A percentile compares a stretch with the other conserved stretches of the same genome.
phyloP scores from a whole-genome alignment of 2,113 vertebrate genomes.

The Centropristis striata region DNA sequence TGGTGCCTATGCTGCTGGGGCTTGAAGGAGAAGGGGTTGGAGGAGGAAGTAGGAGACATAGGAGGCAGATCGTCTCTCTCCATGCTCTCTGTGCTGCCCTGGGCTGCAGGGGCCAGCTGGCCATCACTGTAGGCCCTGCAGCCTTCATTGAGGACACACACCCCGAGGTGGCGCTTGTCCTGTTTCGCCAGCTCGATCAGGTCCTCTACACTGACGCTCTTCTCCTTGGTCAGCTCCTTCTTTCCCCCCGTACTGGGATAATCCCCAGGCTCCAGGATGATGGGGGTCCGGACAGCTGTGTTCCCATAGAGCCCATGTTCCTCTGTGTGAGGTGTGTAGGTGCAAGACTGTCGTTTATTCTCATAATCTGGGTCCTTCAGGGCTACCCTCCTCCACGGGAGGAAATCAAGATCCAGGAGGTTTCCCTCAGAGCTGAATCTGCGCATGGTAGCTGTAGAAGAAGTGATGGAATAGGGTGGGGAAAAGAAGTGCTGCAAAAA shows the following conservation, averaged over 20 bases:
- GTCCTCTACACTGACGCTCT: conserved; percentile 79
- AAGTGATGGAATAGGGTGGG: not conserved
- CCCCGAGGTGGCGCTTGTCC: conserved; percentile 57
- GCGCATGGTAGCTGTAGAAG: conserved; percentile 72
- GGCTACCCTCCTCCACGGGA: conserved; percentile 62
- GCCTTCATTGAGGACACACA: conserved; percentile 62
- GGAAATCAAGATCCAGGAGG: conserved; percentile 80
- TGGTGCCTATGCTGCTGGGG: conserved; percentile 46
- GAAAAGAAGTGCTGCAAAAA: conserved; percentile 23
- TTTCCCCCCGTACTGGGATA: not conserved
- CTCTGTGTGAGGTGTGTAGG: conserved; percentile 16
- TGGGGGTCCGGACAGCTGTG: not conserved
- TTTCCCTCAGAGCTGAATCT: conserved; percentile 84
- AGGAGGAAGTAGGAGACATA: not conserved
- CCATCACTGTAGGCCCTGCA: conserved; percentile 86
- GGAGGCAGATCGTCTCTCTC: conserved; percentile 10
- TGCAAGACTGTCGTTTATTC: not conserved
- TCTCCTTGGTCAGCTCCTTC: conserved; percentile 68
- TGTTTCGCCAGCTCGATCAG: conserved; percentile 53
- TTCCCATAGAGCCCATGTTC: not conserved
- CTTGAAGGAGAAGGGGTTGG: conserved; percentile 18
- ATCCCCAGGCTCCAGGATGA: conserved; percentile 34
- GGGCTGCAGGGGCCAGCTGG: conserved; percentile 67
- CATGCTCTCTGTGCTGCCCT: conserved; percentile 57
- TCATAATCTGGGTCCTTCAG: conserved; percentile 15